phyloP scores from a whole-genome alignment of 2,797 vertebrate species.

The Microcaecilia unicolor region DNA sequence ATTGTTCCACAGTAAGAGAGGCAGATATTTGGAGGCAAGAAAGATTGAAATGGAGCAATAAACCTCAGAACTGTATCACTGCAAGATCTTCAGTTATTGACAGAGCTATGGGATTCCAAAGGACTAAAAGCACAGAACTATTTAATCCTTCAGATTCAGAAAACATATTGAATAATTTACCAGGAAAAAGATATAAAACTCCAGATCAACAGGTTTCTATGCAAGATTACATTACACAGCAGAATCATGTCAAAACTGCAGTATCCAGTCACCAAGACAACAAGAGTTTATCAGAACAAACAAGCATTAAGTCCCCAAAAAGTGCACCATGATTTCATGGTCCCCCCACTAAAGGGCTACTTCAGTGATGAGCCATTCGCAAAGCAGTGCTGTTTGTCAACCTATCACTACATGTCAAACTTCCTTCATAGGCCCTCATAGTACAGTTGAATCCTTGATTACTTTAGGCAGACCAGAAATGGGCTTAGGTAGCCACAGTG shows the following conservation, averaged over 20 bases:
- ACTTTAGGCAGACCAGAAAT: not conserved
- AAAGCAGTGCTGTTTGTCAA: not conserved
- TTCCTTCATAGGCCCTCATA: not conserved
- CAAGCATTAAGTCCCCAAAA: not conserved
- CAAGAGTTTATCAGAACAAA: not conserved
- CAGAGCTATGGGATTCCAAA: not conserved
- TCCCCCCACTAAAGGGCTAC: not conserved
- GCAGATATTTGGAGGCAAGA: not conserved
- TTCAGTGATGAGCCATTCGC: not conserved
- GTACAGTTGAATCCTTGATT: conserved; percentile 11
- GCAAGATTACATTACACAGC: not conserved
- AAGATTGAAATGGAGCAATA: not conserved
- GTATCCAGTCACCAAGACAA: not conserved
- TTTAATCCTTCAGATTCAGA: not conserved
- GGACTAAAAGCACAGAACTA: not conserved
- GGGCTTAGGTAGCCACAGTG: not conserved
- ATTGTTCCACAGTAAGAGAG: not conserved
- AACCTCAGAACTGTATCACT: not conserved
- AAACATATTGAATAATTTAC: not conserved
- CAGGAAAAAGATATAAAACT: not conserved
- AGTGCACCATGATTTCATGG: not conserved
- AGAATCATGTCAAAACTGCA: not conserved
- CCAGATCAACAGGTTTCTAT: not conserved
- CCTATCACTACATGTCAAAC: conserved; percentile 3
- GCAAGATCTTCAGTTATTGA: not conserved